phyloP scores from a whole-genome alignment of 2,888 invertebrate genomes.

The Mesochorus sp. region DNA sequence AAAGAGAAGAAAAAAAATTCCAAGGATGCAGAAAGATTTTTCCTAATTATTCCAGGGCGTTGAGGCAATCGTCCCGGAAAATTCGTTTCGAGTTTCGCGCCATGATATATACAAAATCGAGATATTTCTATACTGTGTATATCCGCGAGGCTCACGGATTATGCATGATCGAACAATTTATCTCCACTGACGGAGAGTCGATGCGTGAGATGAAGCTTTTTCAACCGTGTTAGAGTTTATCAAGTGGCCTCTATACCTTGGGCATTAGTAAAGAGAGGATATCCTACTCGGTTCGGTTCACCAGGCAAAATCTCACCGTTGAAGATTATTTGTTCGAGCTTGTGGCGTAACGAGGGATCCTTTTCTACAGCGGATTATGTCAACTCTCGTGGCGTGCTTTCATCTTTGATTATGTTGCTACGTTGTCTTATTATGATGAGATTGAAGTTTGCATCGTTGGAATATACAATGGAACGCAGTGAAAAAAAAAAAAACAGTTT shows the following conservation, averaged over 20 bases:
- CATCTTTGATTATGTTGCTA: no score
- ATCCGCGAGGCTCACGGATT: conserved; percentile 1
- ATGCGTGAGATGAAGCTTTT: conserved; percentile 32
- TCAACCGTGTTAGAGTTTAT: conserved; percentile 19
- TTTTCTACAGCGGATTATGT: background rate
- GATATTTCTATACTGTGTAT: conserved; percentile 1
- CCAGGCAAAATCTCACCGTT: conserved; percentile 17
- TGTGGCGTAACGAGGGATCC: background rate
- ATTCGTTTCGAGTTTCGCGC: background rate
- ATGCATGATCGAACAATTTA: conserved; percentile 36
- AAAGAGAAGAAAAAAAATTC: background rate
- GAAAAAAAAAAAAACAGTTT: no score
- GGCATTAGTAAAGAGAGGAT: no score
- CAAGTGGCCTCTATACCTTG: conserved; percentile 3
- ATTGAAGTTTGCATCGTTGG: no score
- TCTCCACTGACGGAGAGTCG: conserved; percentile 11
- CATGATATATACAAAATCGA: conserved; percentile 1
- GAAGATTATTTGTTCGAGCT: conserved; percentile 21
- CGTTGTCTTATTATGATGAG: no score
- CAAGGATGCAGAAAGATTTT: conserved; percentile 36
- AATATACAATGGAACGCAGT: no score
- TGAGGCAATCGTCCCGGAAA: conserved; percentile 37
- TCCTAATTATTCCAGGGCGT: conserved; percentile 49
- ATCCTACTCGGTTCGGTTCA: conserved; percentile 5
- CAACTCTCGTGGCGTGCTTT: no score